Percentiles rank a stretch among this genome's conserved stretches.
These are phyloP conservation scores for Hylyphantes graminicola DNA, from an alignment of 1,140 invertebrate species.

Conservation along the genomic window DNA sequence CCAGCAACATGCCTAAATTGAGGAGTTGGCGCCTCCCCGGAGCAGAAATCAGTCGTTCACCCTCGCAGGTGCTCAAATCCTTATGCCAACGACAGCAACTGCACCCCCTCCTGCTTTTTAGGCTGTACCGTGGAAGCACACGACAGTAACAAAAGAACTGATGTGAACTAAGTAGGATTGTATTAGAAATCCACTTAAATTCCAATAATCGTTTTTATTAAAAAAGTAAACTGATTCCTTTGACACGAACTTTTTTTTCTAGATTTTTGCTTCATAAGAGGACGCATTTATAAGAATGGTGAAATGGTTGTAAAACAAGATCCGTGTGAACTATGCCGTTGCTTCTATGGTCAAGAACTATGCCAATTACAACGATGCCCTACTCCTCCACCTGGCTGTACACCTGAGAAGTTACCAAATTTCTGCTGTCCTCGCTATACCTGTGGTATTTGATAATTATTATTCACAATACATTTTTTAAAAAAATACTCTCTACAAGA, in stretches of 20 bases:
- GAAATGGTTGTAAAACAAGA: slow-evolving; percentile 69
- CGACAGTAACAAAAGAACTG: no score
- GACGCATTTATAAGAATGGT: slow-evolving; percentile 69
- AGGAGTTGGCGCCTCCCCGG: no score
- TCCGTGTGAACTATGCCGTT: slow-evolving; percentile 71
- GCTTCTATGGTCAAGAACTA: slow-evolving; percentile 71
- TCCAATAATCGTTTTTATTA: no score
- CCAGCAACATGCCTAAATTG: no score
- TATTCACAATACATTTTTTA: not conserved
- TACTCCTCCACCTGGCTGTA: slow-evolving; percentile 69
- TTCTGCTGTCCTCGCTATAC: slow-evolving; percentile 71
- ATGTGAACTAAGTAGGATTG: no score
- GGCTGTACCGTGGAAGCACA: no score
- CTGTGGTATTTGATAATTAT: slow-evolving; percentile 69
- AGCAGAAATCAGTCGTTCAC: no score
- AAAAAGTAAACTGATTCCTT: no score
- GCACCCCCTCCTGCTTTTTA: no score
- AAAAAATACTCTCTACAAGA: not conserved
- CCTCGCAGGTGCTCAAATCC: no score
- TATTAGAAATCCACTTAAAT: no score
- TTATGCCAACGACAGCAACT: no score
- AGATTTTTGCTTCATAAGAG: slow-evolving; percentile 69
- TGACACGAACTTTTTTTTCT: not conserved
- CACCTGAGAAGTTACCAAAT: slow-evolving; percentile 64
- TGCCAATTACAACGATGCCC: slow-evolving; percentile 72